Base-by-base conservation (phyloP, 2,113 vertebrate species). In the Hyaena hyaena region DNA sequence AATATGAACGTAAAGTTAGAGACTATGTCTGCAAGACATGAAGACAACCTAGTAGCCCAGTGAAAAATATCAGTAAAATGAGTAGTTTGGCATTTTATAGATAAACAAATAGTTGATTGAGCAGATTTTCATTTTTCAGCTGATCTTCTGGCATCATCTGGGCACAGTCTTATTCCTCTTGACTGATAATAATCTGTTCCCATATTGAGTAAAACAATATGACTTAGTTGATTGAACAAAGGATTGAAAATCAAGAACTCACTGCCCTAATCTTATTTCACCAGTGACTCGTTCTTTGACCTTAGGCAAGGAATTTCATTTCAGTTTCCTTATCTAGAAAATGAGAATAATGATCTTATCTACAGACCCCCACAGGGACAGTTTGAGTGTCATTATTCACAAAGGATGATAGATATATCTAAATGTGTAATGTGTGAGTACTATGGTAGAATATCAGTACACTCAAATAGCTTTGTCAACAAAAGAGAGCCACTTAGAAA, bases 281-380 rank as follows among this genome's bases (percentile, higher is more conserved):
- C 93, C 91, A 97, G 61, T 89, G 89, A 97, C 97, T 97, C 97
- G 95, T 98, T 96, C 97, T 97, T 90, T 97, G 96, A 98, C 96
- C 93, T 92, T 88, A 84, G 92, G 95, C 95, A 97, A 96, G 92
- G 80, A 97, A 97, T 97, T 98, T 97, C 97, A 98, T 97, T 97
- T 98, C 93, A 96, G 95, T 96, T 96, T 97, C 92, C 93, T 98
- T 98, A 97, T 97, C 97, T 97, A 96, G 92, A 95, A 97, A 95
- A 97, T 95, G 96, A 97, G 69, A 97, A 97, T 96, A 96, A 97
- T 97, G 96, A 97, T 97, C 50, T 84, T 97, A 98, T 98, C 92
- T 96, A 19, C 89, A 33, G 84, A 74, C 17, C 31, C 83, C 93
- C 86, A 81, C 8, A 88, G 89, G 93, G 83, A 95, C 43, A 84